Evolutionary conservation across 2,113 vertebrate species (phyloP), one percentile per base, ranked within the genome.

Genomic region (Oncorhynchus mykiss): DNA sequence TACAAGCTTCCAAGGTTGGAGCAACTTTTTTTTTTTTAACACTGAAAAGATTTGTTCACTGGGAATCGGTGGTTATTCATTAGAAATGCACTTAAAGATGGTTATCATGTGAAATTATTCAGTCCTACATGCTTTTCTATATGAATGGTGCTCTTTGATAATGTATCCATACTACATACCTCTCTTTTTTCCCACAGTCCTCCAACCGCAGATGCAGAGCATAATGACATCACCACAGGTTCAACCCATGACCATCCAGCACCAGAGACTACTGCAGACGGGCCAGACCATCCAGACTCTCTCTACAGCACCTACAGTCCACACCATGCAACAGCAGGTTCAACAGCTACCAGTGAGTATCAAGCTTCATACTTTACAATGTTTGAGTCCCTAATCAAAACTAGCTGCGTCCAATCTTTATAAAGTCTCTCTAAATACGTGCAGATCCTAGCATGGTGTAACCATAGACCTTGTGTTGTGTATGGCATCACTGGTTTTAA

Each of bases 171-270:
- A 39, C 39, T 9, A 8, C 39, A 8, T 39, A 12, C 18, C 31
- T 70, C 24, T 18, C 54, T 71, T 79, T 74, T 73, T 31, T 66
- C 66, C 66, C 80, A 25, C 87, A 99, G 98, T 99, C 71, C 94
- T 99, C 31, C 98, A 99, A 81, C 96, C 96, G 65, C 97, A 99
- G 85, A 82, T 99, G 72, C 96, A 96, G 89, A 96, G 96, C 92
- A 93, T 99, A 62, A 90, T 99, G 93, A 96, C 97, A 0, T 96
- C 97, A 62, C 92, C 92, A 0, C 97, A 98, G 85, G 93, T 99
- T 1, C 97, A 98, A 80, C 96, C 96, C 0, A 91, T 99, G 60
- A 84, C 98, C 45, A 96, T 99, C 87, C 98, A 99, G 91, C 97
- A 99, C 90, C 97, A 98, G 90, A 93, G 96, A 2, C 92, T 99